Base-by-base conservation (phyloP, 53 echinoderm and acorn worm species). In the Glandiceps talaboti region DNA sequence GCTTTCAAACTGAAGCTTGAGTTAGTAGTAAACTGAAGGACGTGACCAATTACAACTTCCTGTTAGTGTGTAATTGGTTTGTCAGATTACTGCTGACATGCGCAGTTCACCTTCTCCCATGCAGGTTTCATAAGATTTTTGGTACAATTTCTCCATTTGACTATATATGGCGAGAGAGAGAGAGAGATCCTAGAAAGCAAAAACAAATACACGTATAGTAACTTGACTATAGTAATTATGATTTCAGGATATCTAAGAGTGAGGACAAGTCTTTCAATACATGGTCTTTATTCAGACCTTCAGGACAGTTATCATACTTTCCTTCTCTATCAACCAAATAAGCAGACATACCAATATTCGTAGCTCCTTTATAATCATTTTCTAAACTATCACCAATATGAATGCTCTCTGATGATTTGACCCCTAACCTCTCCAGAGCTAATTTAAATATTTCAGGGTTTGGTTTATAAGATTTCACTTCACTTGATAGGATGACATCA, bases 301-400 rank as follows among this genome's bases (percentile, higher is more conserved):
- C 64, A 12, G 64, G 20, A 20, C 6, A 45, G 20, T 45, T 45
- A 12, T 6, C 64, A 6, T 12, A 20, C 20, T 45, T 80, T n/a
- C 87, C 83, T 14, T 90, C 84, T 29, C 96, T 84, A 73, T 95
- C 96, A 32, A 95, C 73, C 20, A 95, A 30, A 75, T 80, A 80
- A 6, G 92, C 88, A 12, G 82, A 76, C 90, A 95, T 95, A 1
- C 96, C 96, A 75, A 90, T 82, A 14, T 83, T 74, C 76, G 78
- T 79, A 14, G 96, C 92, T 0, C 86, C 96, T 29, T 78, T 33
- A 31, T 88, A 95, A 73, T 95, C 96, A 73, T 83, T 76, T 29
- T 86, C 80, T 14, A 89, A 84, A 80, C 84, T 87, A 74, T 95
- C 92, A 26, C 96, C 96, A 28, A 95, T 76, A 45, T 95, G 95